These are phyloP conservation scores for Anastrepha obliqua DNA, from an alignment of 1,140 invertebrate genomes.

Conservation along the genomic window DNA sequence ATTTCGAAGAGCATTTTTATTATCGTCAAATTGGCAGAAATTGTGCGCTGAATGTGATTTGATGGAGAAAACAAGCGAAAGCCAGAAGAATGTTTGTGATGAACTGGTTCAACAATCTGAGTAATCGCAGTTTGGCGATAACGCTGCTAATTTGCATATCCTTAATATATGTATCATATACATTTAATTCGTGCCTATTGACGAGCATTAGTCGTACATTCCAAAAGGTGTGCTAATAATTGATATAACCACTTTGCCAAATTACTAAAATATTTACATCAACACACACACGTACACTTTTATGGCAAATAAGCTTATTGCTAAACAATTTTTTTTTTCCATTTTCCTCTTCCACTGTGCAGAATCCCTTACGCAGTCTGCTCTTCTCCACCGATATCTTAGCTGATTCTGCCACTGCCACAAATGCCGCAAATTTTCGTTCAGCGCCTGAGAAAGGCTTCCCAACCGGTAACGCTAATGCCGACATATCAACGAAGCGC, in stretches of 20 bases:
- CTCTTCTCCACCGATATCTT: conserved; percentile 51
- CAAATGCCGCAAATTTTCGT: neutral
- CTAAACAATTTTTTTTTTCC: too few species aligned
- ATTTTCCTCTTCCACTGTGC: conserved; percentile 7
- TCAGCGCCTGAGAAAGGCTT: neutral
- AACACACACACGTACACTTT: too few species aligned
- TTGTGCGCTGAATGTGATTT: conserved; percentile 13
- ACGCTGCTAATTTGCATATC: conserved; percentile 72
- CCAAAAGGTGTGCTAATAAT: conserved; percentile 73
- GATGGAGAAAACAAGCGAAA: neutral
- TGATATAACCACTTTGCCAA: neutral
- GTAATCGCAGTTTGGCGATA: conserved; percentile 73
- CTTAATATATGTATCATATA: conserved; percentile 77
- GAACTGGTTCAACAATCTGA: conserved; percentile 71
- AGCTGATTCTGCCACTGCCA: neutral
- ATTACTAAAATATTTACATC: too few species aligned
- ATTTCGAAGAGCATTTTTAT: neutral
- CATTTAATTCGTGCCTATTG: conserved; percentile 77
- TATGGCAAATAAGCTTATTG: too few species aligned
- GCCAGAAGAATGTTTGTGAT: conserved; percentile 56
- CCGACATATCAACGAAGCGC: neutral
- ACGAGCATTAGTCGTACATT: conserved; percentile 74
- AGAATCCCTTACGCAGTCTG: conserved; percentile 60
- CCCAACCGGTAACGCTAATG: neutral
- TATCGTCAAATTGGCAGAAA: conserved; percentile 28